Evolutionary conservation across 2,113 vertebrate species (phyloP), one percentile per base, ranked within the genome.

Genomic region (Pampusana beccarii): DNA sequence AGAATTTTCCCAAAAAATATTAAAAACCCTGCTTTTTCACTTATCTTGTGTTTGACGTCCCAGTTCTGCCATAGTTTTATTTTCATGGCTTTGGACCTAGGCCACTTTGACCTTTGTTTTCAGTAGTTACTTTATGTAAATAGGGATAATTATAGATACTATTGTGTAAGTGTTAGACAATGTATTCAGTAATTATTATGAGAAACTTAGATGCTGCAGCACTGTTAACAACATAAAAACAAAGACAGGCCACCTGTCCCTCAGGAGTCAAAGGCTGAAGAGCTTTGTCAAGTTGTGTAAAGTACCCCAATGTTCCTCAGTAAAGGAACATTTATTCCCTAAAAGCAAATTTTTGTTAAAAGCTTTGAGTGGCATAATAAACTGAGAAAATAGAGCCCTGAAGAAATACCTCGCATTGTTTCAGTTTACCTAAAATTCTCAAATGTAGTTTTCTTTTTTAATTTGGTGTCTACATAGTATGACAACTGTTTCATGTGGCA

Each of bases 391-490:
- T 64, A 8, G 1, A 88, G 7, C 19, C 73, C 48, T 81, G 36
- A 72, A 62, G 44, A 72, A 54, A 71, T 62, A 53, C 19, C 19
- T 54, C 62, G 16, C 38, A 19, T 42, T 86, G n/a, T 72, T 83
- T 66, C 60, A 11, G 15, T 65, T 81, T 60, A 36, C 12, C 6
- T 70, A 83, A 86, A 69, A 42, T 17, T 15, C 38, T 51, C 50
- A 57, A 33, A 73, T 87, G 51, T 69, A 53, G 10, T 80, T 87
- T 90, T 66, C n/a, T 62, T 96, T 94, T 82, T 87, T 29, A 92
- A 85, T 84, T 84, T 97, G 72, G 40, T 88, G 74, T 84, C 64
- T 82, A 73, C 95, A 77, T 89, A 94, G 73, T 54, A 78, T 28
- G 82, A 58, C 46, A 64, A 78, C 48, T 90, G 48, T 90, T 95